phyloP scores from a whole-genome alignment of 2,113 vertebrate species.

The Myanophis thanlyinensis region DNA sequence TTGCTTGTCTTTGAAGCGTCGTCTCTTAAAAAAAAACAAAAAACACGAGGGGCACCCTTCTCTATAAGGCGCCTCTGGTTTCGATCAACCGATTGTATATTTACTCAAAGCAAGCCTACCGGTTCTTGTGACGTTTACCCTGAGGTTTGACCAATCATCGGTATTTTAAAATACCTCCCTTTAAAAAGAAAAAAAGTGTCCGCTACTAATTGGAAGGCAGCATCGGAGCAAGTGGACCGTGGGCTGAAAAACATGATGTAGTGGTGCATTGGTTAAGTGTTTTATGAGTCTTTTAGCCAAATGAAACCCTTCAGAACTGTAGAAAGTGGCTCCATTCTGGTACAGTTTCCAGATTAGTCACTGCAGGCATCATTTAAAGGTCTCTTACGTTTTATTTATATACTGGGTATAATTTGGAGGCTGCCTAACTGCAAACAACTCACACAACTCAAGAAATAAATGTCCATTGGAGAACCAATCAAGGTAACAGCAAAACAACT shows the following conservation, averaged over 20 bases:
- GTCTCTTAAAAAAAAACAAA: too few relatives aligned
- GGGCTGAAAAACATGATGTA: not conserved
- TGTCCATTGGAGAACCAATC: not conserved
- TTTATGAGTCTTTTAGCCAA: not conserved
- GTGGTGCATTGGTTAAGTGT: not conserved
- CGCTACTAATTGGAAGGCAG: not conserved
- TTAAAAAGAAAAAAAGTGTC: not conserved
- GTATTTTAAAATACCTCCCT: not conserved
- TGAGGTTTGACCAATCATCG: too few relatives aligned
- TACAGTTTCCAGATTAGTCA: not conserved
- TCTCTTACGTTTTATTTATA: not conserved
- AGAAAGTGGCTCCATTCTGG: not conserved
- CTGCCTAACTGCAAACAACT: not conserved
- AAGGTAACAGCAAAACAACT: not conserved
- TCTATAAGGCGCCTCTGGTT: not conserved
- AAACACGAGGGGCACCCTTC: not conserved
- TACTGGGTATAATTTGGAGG: not conserved
- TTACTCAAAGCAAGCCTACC: not conserved
- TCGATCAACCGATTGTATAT: not conserved
- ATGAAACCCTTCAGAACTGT: not conserved
- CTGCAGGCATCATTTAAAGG: not conserved
- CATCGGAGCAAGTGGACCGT: not conserved
- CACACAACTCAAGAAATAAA: not conserved
- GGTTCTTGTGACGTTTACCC: not conserved
- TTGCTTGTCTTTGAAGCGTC: not conserved